Conservation (phyloP, 2,113 vertebrate genomes). For the Ictalurus furcatus region DNA sequence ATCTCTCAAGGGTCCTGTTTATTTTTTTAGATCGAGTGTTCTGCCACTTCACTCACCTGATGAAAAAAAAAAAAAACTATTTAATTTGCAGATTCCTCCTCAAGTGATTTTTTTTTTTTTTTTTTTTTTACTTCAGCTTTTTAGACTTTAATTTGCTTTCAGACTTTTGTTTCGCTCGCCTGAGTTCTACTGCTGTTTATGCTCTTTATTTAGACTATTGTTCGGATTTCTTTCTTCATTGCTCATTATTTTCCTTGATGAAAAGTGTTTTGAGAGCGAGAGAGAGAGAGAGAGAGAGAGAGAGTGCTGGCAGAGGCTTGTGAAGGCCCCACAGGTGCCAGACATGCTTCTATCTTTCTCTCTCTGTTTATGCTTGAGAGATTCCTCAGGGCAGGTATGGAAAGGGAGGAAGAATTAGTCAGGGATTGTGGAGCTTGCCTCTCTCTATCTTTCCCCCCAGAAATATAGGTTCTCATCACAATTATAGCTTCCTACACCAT, state of each 20-base stretch:
- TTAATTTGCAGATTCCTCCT: not conserved
- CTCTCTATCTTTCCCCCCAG: not conserved
- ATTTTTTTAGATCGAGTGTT: not conserved
- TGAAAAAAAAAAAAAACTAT: not conserved
- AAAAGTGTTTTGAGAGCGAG: not conserved
- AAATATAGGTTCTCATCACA: not conserved
- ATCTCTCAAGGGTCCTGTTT: not conserved
- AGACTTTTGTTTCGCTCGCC: not conserved
- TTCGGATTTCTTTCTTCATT: not conserved
- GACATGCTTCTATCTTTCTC: not conserved
- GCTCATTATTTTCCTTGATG: slow-evolving; percentile 2
- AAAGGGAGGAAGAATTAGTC: not conserved
- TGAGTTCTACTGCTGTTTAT: not conserved
- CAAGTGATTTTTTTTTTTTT: not conserved
- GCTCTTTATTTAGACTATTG: not conserved
- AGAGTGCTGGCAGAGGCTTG: not conserved
- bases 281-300: not conserved
- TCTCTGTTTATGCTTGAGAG: not conserved
- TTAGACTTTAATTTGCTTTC: not conserved
- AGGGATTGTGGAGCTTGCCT: not conserved
- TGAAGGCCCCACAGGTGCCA: not conserved
- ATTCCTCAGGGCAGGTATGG: not conserved
- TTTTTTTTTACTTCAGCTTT: not conserved
- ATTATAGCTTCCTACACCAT: not conserved
- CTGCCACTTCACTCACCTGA: not conserved